These are phyloP conservation scores for Babyrousa celebensis DNA, from an alignment of 2,797 vertebrate genomes.

Conservation along the genomic window DNA sequence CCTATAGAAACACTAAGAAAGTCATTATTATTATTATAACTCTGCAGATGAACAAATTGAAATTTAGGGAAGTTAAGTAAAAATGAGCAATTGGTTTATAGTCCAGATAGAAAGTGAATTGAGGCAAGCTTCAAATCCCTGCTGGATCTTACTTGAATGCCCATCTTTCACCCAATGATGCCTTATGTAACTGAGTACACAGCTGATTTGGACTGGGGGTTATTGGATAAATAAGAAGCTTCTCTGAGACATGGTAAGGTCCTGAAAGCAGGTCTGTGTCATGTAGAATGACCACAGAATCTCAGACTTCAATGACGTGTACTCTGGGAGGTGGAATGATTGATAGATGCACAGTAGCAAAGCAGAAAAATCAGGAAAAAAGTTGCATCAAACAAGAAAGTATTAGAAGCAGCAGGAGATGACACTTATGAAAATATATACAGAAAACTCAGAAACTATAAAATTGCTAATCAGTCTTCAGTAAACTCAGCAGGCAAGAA, in stretches of 20 bases:
- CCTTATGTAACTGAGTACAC: background rate
- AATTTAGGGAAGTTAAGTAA: slow-evolving; percentile 16
- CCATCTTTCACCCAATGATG: background rate
- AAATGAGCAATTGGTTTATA: slow-evolving; percentile 15
- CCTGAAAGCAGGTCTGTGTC: background rate
- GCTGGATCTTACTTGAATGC: background rate
- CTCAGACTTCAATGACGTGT: background rate
- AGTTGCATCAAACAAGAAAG: slow-evolving; percentile 47
- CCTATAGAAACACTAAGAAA: background rate
- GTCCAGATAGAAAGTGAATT: background rate
- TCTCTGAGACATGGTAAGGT: background rate
- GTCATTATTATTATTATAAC: background rate
- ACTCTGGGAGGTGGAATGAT: slow-evolving; percentile 24
- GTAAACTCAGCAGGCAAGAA: slow-evolving; percentile 83
- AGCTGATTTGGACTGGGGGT: background rate
- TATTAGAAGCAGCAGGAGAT: slow-evolving; percentile 73
- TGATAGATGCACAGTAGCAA: slow-evolving; percentile 12
- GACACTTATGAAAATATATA: slow-evolving; percentile 82
- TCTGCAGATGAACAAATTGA: slow-evolving; percentile 7
- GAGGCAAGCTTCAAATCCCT: background rate
- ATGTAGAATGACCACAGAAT: background rate
- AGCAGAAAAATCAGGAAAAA: slow-evolving; percentile 22
- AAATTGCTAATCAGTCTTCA: slow-evolving; percentile 77
- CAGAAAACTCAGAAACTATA: slow-evolving; percentile 74
- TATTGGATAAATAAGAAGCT: background rate